Conservation (phyloP, 2,888 invertebrate species). For the Carterocephalus palaemon region DNA sequence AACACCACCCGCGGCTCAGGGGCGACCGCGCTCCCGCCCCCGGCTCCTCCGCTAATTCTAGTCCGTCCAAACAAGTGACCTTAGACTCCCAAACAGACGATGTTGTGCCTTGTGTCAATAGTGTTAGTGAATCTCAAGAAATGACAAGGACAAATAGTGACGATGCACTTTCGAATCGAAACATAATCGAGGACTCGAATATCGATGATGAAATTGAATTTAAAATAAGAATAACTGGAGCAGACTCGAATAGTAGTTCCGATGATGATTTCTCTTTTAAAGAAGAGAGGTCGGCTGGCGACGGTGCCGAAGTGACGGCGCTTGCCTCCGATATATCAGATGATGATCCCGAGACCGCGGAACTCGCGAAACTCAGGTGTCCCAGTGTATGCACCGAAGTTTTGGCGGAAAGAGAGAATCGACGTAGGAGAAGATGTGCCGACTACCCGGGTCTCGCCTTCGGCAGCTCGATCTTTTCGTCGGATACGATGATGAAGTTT, state of each 20-base stretch:
- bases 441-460: constrained; percentile 96
- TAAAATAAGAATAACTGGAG: constrained; percentile 53
- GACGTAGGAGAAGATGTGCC: constrained; percentile 88
- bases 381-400: constrained; percentile 94
- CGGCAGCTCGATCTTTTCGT: constrained; percentile 94
- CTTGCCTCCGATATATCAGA: constrained; percentile 66
- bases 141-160: constrained; percentile 78
- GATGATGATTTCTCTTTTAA: constrained; percentile 69
- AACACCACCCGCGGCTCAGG: constrained; percentile 85
- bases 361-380: constrained; percentile 91
- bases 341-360: constrained; percentile 88
- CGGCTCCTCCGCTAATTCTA: constrained; percentile 46
- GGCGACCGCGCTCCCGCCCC: constrained; percentile 79
- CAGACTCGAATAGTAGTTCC: constrained; percentile 57
- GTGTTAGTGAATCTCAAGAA: constrained; percentile 78
- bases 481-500: constrained; percentile 98
- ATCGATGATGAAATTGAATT: constrained; percentile 64
- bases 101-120: constrained; percentile 78
- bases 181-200: constrained; percentile 60
- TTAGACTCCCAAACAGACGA: constrained; percentile 66
- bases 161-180: constrained; percentile 77
- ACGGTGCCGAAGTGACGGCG: constrained; percentile 65
- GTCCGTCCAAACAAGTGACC: constrained; percentile 74
- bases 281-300: constrained; percentile 67
- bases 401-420: constrained; percentile 89